A percentile compares a stretch with the other conserved stretches of the same genome.
Conservation (phyloP, 2,888 invertebrate species). For the Acrobeloides nanus region DNA sequence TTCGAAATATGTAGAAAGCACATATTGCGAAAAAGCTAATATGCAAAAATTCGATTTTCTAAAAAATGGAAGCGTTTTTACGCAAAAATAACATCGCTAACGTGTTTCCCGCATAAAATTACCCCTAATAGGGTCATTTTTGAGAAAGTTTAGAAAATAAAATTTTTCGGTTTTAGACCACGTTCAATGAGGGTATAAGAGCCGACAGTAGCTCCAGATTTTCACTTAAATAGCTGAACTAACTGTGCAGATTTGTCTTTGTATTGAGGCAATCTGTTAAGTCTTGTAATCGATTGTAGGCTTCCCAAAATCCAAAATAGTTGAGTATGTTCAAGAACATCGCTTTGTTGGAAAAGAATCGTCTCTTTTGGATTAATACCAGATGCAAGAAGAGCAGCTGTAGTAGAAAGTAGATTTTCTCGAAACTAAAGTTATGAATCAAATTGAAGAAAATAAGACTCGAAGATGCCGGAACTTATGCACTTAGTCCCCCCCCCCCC, state of each 20-base stretch:
- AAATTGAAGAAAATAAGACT: slow-evolving; percentile 6
- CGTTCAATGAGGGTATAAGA: no score
- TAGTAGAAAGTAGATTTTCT: slow-evolving; percentile 67
- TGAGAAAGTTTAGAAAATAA: no score
- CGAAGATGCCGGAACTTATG: no score
- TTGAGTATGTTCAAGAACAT: slow-evolving; percentile 74
- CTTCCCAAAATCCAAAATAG: slow-evolving; percentile 69
- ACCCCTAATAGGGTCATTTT: no score
- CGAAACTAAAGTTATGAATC: slow-evolving; percentile 33
- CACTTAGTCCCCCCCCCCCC: no score
- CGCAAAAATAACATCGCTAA: no score
- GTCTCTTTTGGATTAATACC: slow-evolving; percentile 76
- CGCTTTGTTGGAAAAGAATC: slow-evolving; percentile 66
- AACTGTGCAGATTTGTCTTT: slow-evolving; percentile 59
- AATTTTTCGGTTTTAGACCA: no score
- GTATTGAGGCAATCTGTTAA: slow-evolving; percentile 74
- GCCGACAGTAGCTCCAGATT: no score
- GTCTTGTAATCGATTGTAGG: slow-evolving; percentile 34
- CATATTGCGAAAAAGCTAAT: no score
- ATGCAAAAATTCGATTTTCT: no score
- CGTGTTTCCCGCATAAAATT: no score
- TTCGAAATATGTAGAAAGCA: slow-evolving; percentile 2
- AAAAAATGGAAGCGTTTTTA: no score
- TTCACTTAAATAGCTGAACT: slow-evolving; percentile 3
- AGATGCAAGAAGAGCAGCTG: slow-evolving; percentile 78